A percentile compares a stretch with the other conserved stretches of the same genome.
Evolutionary conservation across 2,888 invertebrate genomes (phyloP).

Genomic region (Pterostichus niger): DNA sequence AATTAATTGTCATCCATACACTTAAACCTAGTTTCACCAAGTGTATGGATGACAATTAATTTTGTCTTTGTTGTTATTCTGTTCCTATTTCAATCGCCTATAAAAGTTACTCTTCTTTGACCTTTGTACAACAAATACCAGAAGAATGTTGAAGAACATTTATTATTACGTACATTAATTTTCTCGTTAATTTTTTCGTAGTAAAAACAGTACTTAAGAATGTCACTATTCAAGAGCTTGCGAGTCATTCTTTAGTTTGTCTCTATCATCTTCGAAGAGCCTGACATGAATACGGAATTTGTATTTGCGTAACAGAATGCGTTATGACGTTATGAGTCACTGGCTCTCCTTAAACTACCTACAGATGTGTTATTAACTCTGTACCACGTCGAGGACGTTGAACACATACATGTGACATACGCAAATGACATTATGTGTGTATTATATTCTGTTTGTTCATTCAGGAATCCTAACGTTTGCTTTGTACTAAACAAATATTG

Average conservation of each 20-base stretch:
- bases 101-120: too few species aligned
- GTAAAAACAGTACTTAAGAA: too few species aligned
- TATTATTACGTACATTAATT: neutral
- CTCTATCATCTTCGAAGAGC: constrained; percentile 41
- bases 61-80: too few species aligned
- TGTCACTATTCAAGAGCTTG: neutral
- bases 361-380: constrained; percentile 34
- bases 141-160: neutral
- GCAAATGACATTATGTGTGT: neutral
- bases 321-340: constrained; percentile 51
- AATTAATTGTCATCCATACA: too few species aligned
- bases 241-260: constrained; percentile 1
- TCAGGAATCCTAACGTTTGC: too few species aligned
- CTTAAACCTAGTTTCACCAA: too few species aligned
- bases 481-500: too few species aligned
- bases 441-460: too few species aligned
- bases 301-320: constrained; percentile 53
- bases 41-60: too few species aligned
- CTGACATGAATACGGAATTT: constrained; percentile 63
- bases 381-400: constrained; percentile 26
- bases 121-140: too few species aligned
- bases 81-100: too few species aligned
- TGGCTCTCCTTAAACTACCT: constrained; percentile 47
- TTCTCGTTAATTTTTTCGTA: too few species aligned
- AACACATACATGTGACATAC: constrained; percentile 18